Percentiles rank a stretch among this genome's conserved stretches.
Conservation (phyloP, 1,140 invertebrate species). For the Dufourea novaeangliae region DNA sequence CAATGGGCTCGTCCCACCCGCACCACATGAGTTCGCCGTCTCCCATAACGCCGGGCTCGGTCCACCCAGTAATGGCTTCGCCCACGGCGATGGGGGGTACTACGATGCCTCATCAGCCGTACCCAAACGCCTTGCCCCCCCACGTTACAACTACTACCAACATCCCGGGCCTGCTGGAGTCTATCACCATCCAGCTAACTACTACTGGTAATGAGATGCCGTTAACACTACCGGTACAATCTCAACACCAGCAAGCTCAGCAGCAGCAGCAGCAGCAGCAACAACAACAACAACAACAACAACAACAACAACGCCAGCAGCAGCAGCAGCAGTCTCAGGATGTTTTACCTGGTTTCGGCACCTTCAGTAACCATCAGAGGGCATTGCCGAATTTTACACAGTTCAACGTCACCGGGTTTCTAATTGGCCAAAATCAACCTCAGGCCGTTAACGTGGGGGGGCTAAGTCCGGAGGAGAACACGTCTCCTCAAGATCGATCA, state of each 20-base stretch:
- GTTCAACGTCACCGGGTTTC: conserved; percentile 82
- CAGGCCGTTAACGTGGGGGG: conserved; percentile 87
- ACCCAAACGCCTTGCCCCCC: conserved; percentile 92
- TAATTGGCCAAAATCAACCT: conserved; percentile 78
- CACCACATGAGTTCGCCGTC: conserved; percentile 77
- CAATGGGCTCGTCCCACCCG: conserved; percentile 72
- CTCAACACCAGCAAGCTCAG: conserved; percentile 61
- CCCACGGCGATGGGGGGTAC: conserved; percentile 83
- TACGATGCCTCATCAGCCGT: conserved; percentile 85
- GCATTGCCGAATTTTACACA: conserved; percentile 85
- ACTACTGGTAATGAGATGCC: conserved; percentile 86
- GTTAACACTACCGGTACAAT: conserved; percentile 16
- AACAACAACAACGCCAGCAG: conserved; percentile 75
- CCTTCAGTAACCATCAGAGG: conserved; percentile 74
- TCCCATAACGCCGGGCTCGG: conserved; percentile 78
- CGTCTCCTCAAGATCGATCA: conserved; percentile 80
- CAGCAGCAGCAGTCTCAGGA: conserved; percentile 80
- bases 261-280: conserved; percentile 74
- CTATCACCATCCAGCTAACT: conserved; percentile 87
- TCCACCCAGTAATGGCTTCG: conserved; percentile 83
- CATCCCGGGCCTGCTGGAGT: conserved; percentile 79
- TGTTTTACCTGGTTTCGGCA: conserved; percentile 79
- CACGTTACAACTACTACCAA: conserved; percentile 88
- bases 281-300: conserved; percentile 66
- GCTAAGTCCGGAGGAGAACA: conserved; percentile 84